A percentile compares a stretch with the other conserved stretches of the same genome.
Conservation (phyloP, 2,888 invertebrate genomes). For the Corbicula japonica region DNA sequence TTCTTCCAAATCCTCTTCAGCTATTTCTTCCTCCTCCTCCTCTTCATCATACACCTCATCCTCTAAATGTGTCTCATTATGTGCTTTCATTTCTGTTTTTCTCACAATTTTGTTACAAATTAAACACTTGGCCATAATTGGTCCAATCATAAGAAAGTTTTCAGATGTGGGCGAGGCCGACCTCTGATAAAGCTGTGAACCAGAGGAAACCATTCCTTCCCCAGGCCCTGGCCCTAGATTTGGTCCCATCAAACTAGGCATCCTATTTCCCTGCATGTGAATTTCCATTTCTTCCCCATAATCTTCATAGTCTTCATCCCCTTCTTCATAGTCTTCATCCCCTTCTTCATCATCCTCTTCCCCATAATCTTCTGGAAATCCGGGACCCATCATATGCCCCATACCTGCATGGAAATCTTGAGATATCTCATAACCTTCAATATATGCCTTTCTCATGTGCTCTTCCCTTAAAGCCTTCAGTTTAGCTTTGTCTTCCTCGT, state of each 20-base stretch:
- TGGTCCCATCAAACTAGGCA: not conserved
- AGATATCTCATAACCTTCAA: not conserved
- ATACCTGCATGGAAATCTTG: too few relatives aligned
- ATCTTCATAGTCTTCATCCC: slow-evolving; percentile 46
- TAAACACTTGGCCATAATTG: slow-evolving; percentile 60
- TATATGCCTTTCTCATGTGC: slow-evolving; percentile 18
- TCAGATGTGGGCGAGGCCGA: slow-evolving; percentile 26
- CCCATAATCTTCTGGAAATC: slow-evolving; percentile 30
- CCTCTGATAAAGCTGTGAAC: slow-evolving; percentile 10
- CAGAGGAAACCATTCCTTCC: not conserved
- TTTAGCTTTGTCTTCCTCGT: slow-evolving; percentile 44
- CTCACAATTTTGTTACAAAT: slow-evolving; percentile 63
- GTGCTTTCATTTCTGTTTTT: slow-evolving; percentile 52
- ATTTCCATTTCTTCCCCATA: slow-evolving; percentile 26
- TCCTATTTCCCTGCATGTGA: not conserved
- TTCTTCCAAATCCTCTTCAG: slow-evolving; percentile 3
- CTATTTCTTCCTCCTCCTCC: slow-evolving; percentile 39
- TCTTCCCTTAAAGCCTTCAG: slow-evolving; percentile 31
- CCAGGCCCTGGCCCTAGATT: not conserved
- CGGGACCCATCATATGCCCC: too few relatives aligned
- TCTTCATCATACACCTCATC: slow-evolving; percentile 52
- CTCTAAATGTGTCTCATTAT: slow-evolving; percentile 52
- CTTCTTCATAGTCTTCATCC: slow-evolving; percentile 49
- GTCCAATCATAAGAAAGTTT: slow-evolving; percentile 52
- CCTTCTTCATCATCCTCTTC: slow-evolving; percentile 22